Base-by-base conservation (phyloP, 2,888 invertebrate genomes). In the Geotrupes spiniger region DNA sequence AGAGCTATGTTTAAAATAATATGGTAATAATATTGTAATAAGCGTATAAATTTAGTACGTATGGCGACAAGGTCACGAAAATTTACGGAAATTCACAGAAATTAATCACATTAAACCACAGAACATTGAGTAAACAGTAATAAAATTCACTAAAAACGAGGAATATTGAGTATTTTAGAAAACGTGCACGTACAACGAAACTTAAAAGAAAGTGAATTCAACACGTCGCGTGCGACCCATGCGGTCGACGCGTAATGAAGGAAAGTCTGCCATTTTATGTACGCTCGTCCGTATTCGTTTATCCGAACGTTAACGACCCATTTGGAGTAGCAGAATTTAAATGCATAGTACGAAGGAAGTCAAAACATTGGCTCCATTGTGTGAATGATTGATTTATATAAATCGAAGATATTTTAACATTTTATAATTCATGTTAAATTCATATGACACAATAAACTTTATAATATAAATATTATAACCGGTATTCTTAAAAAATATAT, bases 171-270 rank as follows among this genome's bases (percentile, higher is more conserved):
- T 49, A 53, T 53, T 53, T 31, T 36, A 47, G 29, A 27, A 36
- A 45, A 38, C 17, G 43, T 31, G 49, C 39, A 41, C 37, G 33
- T 38, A 42, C 38, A 36, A 27, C 36, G 41, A 15, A 26, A 38
- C 45, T 40, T 43, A 15, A 25, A 33, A 33, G 33, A 43, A 48
- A 43, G 53, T 52, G 47, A 48, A 52, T 61, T 57, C 61, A 69
- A 64, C 66, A 71, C 71, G 69, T 70, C 68, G 73, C 72, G 72
- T 68, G 64, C 74, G 73, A 74, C 72, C 73, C 72, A 73, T 73
- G 73, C 68, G 74, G 74, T 68, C 73, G 72, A 69, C 73, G 71
- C 73, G 65, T 63, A 71, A 66, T 69, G 65, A 67, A 64, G 60
- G 56, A 54, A 42, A 29, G 63, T 57, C 66, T 63, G 71, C 72